phyloP scores from a whole-genome alignment of 2,888 invertebrate species.

The Lasioglossum morio region DNA sequence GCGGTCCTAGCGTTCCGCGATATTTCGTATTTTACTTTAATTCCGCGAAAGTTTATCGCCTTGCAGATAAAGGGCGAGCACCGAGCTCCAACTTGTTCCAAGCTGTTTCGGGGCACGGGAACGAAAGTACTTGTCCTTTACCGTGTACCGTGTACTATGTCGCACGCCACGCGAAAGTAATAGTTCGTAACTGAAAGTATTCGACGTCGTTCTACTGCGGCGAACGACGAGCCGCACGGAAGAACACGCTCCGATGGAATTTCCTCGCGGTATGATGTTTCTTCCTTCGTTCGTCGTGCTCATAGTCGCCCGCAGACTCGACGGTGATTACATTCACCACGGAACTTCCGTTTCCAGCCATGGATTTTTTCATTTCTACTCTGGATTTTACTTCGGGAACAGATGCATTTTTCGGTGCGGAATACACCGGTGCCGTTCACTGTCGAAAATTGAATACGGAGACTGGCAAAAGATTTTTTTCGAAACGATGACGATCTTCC shows the following conservation, averaged over 20 bases:
- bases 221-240: neutral
- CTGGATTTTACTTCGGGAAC: neutral
- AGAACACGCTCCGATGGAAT: conserved; percentile 9
- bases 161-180: conserved; percentile 15
- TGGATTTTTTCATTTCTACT: neutral
- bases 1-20: conserved; percentile 41
- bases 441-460: too few relatives aligned
- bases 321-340: neutral
- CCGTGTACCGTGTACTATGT: neutral
- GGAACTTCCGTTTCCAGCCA: neutral
- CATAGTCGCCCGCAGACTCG: neutral
- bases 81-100: neutral
- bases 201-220: neutral
- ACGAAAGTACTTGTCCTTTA: conserved; percentile 7
- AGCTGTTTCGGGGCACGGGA: neutral
- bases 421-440: neutral
- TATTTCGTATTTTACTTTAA: conserved; percentile 73
- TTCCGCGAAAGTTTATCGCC: conserved; percentile 61
- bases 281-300: neutral
- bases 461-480: neutral
- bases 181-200: conserved; percentile 18
- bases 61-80: conserved; percentile 41
- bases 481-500: too few relatives aligned
- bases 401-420: neutral
- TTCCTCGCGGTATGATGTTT: conserved; percentile 5